Evolutionary conservation across 1,140 invertebrate species (phyloP).

Genomic region (Cydia pomonella): DNA sequence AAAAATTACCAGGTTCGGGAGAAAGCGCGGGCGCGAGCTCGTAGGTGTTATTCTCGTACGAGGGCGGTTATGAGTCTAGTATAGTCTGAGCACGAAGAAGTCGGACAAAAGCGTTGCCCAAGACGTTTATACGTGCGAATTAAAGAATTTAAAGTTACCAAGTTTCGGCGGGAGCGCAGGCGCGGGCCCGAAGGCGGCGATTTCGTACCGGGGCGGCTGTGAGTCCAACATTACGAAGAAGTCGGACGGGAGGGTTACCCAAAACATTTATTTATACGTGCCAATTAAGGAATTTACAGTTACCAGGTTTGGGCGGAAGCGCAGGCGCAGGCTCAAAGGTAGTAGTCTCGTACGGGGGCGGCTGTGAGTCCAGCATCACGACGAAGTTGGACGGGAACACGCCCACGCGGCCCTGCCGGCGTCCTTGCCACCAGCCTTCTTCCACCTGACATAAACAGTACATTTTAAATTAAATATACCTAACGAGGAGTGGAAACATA

Average conservation of each 20-base stretch:
- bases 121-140: conserved; percentile 66
- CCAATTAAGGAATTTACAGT: too few species aligned
- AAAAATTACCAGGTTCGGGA: conserved; percentile 82
- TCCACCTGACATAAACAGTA: conserved; percentile 83
- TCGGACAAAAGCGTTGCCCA: too few species aligned
- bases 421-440: conserved; percentile 95
- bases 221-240: conserved; percentile 88
- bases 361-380: conserved; percentile 82
- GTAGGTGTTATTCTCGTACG: conserved; percentile 55
- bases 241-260: conserved; percentile 97
- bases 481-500: background rate
- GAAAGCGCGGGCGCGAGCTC: conserved; percentile 80
- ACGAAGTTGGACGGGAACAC: conserved; percentile 98
- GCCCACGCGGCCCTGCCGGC: conserved; percentile 87
- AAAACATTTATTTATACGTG: too few species aligned
- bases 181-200: conserved; percentile 67
- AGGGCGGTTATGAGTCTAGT: conserved; percentile 74
- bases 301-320: conserved; percentile 84
- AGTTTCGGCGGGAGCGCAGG: conserved; percentile 83
- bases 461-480: background rate
- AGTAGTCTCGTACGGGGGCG: conserved; percentile 54
- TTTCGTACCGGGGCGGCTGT: conserved; percentile 50
- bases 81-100: conserved; percentile 94
- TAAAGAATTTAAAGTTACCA: conserved; percentile 59
- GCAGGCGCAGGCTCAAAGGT: conserved; percentile 73